Conservation (phyloP, 2,113 vertebrate species). For the Podarcis cretensis region DNA sequence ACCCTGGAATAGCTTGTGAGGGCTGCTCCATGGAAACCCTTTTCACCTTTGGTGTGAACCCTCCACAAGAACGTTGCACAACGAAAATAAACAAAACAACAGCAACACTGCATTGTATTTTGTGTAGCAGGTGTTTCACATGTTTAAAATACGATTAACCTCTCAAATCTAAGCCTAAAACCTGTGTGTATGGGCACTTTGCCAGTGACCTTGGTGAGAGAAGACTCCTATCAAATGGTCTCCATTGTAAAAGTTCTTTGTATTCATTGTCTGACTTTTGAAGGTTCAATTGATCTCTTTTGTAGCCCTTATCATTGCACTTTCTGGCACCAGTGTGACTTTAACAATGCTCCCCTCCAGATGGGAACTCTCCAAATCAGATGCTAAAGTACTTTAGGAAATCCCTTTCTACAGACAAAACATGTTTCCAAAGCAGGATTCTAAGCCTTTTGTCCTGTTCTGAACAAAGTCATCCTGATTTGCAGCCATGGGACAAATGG, state of each 20-base stretch:
- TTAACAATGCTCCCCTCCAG: conserved; percentile 17
- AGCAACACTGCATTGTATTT: background rate
- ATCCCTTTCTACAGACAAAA: background rate
- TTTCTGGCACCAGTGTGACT: background rate
- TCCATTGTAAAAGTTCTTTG: background rate
- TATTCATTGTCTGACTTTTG: background rate
- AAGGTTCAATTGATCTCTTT: background rate
- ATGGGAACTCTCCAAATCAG: background rate
- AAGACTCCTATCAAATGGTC: background rate
- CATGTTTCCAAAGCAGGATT: background rate
- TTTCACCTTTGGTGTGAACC: background rate
- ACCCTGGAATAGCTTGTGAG: too few relatives aligned
- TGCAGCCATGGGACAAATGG: background rate
- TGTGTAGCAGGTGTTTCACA: background rate
- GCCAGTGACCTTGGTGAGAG: rapidly evolving
- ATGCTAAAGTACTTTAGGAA: background rate
- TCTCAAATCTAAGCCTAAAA: background rate
- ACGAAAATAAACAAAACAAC: background rate
- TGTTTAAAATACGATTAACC: background rate
- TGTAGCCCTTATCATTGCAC: rapidly evolving
- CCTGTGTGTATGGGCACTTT: background rate
- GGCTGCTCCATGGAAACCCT: background rate
- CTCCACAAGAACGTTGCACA: background rate
- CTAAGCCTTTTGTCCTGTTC: background rate
- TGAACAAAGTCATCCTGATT: background rate